Evolutionary conservation across 2,113 vertebrate genomes (phyloP).

Genomic region (Chroicocephalus ridibundus): DNA sequence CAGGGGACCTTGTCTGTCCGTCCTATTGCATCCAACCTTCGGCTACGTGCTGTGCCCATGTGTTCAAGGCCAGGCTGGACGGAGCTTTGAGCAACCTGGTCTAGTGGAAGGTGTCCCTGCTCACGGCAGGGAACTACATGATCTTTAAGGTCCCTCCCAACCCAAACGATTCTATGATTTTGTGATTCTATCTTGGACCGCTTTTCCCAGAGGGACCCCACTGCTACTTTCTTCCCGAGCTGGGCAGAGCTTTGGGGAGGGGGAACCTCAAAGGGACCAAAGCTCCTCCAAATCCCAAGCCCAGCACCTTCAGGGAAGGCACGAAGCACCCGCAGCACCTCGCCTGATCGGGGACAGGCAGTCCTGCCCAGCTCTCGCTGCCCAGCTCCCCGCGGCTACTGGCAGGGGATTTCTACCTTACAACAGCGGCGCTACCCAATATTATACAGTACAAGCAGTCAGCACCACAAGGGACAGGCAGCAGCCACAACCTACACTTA

Average conservation of each 20-base stretch:
- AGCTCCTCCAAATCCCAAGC: not conserved
- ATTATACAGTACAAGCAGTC: not conserved
- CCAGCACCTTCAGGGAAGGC: not conserved
- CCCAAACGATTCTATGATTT: not conserved
- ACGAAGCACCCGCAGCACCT: not conserved
- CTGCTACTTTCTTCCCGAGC: not conserved
- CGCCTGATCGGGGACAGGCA: rapidly evolving
- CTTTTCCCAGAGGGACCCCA: not conserved
- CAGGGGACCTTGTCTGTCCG: not conserved
- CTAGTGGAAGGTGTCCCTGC: not conserved
- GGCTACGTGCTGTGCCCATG: rapidly evolving
- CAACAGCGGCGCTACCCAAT: rapidly evolving
- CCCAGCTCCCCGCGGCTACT: rapidly evolving
- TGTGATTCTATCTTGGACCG: rapidly evolving
- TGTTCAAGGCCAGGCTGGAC: not conserved
- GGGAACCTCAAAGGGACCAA: not conserved
- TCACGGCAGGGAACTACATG: not conserved
- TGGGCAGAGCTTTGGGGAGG: not conserved
- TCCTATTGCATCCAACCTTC: not conserved
- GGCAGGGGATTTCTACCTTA: not conserved
- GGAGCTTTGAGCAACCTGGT: not conserved
- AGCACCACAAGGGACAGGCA: not conserved
- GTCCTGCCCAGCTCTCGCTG: not conserved
- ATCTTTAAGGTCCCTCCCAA: not conserved
- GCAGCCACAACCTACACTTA: not conserved